These are phyloP conservation scores for Cephus sareptanus DNA, from an alignment of 2,888 invertebrate genomes.

Conservation along the genomic window DNA sequence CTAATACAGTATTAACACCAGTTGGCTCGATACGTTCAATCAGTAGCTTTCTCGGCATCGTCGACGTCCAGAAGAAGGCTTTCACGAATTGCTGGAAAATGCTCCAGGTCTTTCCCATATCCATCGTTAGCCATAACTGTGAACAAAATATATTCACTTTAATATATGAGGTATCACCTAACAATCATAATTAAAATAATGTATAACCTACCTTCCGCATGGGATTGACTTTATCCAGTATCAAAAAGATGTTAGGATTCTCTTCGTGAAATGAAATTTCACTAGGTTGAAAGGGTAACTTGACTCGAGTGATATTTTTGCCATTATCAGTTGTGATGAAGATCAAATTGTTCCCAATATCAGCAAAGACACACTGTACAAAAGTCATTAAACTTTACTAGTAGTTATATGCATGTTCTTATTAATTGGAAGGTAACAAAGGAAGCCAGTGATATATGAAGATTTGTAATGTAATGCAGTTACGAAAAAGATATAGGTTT, in stretches of 20 bases:
- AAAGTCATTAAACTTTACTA: slow-evolving; percentile 21
- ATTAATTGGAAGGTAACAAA: neutral
- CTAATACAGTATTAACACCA: slow-evolving; percentile 69
- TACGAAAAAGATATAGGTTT: slow-evolving; percentile 7
- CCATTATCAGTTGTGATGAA: slow-evolving; percentile 84
- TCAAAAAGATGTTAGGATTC: slow-evolving; percentile 76
- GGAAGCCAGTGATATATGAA: slow-evolving; percentile 26
- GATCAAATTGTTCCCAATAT: slow-evolving; percentile 79
- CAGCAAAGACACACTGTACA: slow-evolving; percentile 87
- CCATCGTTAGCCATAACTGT: slow-evolving; percentile 81
- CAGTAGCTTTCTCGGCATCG: slow-evolving; percentile 68
- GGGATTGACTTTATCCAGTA: slow-evolving; percentile 78
- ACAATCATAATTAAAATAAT: slow-evolving; percentile 14
- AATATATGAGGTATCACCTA: neutral
- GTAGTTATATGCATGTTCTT: neutral
- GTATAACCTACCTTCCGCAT: slow-evolving; percentile 70
- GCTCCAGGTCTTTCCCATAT: slow-evolving; percentile 81
- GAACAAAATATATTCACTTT: slow-evolving; percentile 41
- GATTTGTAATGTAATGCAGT: slow-evolving; percentile 4
- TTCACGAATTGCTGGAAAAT: slow-evolving; percentile 80
- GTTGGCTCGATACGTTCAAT: slow-evolving; percentile 77
- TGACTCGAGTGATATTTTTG: slow-evolving; percentile 71
- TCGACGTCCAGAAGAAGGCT: slow-evolving; percentile 79
- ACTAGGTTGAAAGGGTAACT: slow-evolving; percentile 80
- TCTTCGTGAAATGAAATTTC: slow-evolving; percentile 82